Conservation (phyloP, 92 coral and sea anemone species). For the Palythoa grandiflora region DNA sequence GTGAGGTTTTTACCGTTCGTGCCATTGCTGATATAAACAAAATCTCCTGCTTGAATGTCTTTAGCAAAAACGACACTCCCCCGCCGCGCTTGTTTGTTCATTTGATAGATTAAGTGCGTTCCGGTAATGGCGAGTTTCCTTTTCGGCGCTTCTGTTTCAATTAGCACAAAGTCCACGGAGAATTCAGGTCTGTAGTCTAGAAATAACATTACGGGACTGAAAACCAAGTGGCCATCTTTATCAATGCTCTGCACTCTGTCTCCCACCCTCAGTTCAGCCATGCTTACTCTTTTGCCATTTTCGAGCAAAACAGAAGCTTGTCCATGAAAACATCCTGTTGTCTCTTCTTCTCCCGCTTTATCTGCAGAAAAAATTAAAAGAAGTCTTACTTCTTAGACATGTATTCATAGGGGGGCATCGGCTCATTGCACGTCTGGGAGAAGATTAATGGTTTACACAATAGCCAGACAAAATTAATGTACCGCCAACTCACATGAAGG, state of each 20-base stretch:
- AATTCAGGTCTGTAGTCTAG: conserved; percentile 80
- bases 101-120: conserved; percentile 87
- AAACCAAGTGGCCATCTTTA: conserved; percentile 66
- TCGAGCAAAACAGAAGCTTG: conserved; percentile 65
- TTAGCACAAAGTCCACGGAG: conserved; percentile 56
- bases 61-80: conserved; percentile 74
- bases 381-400: conserved; percentile 12
- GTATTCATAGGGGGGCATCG: conserved; percentile 4
- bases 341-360: conserved; percentile 39
- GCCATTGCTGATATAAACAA: conserved; percentile 72
- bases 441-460: conserved; percentile 42
- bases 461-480: conserved; percentile 12
- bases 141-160: conserved; percentile 75
- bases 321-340: conserved; percentile 73
- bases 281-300: conserved; percentile 59
- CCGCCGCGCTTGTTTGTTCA: conserved; percentile 81
- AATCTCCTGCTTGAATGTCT: conserved; percentile 75
- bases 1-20: conserved; percentile 58
- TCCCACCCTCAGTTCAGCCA: conserved; percentile 74
- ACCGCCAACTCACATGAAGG: neutral
- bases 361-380: conserved; percentile 41
- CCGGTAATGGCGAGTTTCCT: conserved; percentile 81
- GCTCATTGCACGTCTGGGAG: neutral
- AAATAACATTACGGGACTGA: conserved; percentile 87
- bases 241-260: conserved; percentile 78